phyloP scores from a whole-genome alignment of 1,140 invertebrate species.

The Bicyclus anynana region DNA sequence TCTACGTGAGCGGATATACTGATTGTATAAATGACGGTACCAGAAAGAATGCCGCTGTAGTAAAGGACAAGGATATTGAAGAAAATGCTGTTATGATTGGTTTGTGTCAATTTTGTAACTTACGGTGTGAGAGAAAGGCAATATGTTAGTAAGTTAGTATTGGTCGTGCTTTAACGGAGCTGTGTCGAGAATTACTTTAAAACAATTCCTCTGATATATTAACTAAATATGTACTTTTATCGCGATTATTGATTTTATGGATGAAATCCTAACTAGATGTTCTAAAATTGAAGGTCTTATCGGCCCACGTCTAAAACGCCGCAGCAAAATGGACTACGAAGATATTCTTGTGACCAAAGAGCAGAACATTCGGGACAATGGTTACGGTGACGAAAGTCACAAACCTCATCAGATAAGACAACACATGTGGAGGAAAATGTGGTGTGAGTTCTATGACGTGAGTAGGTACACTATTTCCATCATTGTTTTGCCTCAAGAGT shows the following conservation, averaged over 20 bases:
- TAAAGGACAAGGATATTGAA: slow-evolving; percentile 40
- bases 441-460: background rate
- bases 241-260: too few relatives aligned
- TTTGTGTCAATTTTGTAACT: slow-evolving; percentile 9
- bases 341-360: slow-evolving; percentile 64
- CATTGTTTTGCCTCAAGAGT: background rate
- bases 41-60: slow-evolving; percentile 77
- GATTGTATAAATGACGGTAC: slow-evolving; percentile 82
- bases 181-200: too few relatives aligned
- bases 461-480: background rate
- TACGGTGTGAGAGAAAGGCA: too few relatives aligned
- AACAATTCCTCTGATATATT: too few relatives aligned
- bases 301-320: slow-evolving; percentile 65
- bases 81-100: slow-evolving; percentile 50
- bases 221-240: too few relatives aligned
- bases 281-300: slow-evolving; percentile 49
- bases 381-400: background rate
- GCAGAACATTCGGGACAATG: slow-evolving; percentile 51
- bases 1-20: slow-evolving; percentile 79
- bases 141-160: too few relatives aligned
- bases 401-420: background rate
- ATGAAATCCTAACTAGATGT: too few relatives aligned
- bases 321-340: slow-evolving; percentile 69
- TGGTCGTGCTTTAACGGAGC: too few relatives aligned
- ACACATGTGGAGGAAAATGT: background rate